These are phyloP conservation scores for Trichopoda pennipes DNA, from an alignment of 2,888 invertebrate genomes.

Conservation along the genomic window DNA sequence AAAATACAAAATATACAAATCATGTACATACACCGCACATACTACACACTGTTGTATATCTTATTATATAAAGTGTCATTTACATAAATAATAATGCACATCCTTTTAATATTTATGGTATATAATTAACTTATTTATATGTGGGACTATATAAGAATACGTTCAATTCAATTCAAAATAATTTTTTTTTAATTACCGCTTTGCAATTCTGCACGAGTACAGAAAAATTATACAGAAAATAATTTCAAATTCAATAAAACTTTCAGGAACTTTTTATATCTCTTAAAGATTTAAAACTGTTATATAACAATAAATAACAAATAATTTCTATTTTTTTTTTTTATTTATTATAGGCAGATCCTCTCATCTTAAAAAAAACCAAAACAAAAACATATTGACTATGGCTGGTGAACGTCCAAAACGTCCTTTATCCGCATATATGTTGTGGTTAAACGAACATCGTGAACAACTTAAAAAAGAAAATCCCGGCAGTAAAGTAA, in stretches of 20 bases:
- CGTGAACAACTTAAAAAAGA: conserved; percentile 94
- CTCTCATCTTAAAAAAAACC: not conserved
- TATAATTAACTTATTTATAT: no score
- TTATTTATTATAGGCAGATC: conserved; percentile 28
- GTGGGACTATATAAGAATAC: no score
- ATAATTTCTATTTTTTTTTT: not conserved
- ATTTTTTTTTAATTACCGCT: no score
- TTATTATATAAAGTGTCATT: no score
- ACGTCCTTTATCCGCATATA: conserved; percentile 94
- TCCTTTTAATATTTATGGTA: no score
- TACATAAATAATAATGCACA: no score
- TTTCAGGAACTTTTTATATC: no score
- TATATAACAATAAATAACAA: not conserved
- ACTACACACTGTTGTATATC: not conserved
- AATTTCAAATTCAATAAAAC: no score
- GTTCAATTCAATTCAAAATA: no score
- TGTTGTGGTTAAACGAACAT: conserved; percentile 96
- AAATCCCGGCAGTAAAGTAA: conserved; percentile 94
- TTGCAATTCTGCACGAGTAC: no score
- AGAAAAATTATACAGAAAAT: no score
- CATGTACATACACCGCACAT: not conserved
- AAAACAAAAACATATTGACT: conserved; percentile 21
- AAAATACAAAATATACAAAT: not conserved
- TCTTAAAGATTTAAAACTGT: no score
- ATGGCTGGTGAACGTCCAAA: conserved; percentile 96